Percentiles rank a stretch among this genome's conserved stretches.
phyloP scores from a whole-genome alignment of 2,797 vertebrate species.

The Triplophysa bombifrons region DNA sequence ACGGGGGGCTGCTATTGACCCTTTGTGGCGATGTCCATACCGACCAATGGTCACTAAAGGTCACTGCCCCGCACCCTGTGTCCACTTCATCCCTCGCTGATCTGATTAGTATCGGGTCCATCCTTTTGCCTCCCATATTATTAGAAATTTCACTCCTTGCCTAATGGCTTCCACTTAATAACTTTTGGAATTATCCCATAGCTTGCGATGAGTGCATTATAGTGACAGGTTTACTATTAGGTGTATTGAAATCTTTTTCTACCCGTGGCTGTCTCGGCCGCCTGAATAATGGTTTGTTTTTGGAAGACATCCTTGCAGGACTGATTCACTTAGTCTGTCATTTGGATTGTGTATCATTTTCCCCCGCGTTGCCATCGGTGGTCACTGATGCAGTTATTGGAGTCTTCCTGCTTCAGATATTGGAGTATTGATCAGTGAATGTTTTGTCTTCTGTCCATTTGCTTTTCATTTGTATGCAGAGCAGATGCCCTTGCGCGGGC shows the following conservation, averaged over 20 bases:
- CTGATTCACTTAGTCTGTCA: conserved; percentile 59
- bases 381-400: conserved; percentile 82
- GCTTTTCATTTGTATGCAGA: conserved; percentile 82
- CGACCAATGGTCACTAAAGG: conserved; percentile 76
- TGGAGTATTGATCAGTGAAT: conserved; percentile 78
- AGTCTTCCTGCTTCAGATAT: conserved; percentile 81
- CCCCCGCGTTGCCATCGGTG: conserved; percentile 81
- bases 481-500: conserved; percentile 75
- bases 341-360: conserved; percentile 65
- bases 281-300: conserved; percentile 60
- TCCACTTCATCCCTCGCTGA: conserved; percentile 62
- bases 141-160: conserved; percentile 66
- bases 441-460: conserved; percentile 80
- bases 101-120: conserved; percentile 77
- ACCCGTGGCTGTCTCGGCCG: conserved; percentile 38
- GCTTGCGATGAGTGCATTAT: conserved; percentile 65
- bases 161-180: conserved; percentile 72
- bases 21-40: conserved; percentile 76
- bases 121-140: conserved; percentile 72
- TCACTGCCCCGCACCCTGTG: conserved; percentile 62
- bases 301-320: conserved; percentile 32
- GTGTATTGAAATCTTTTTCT: conserved; percentile 72
- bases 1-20: conserved; percentile 74
- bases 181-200: conserved; percentile 73
- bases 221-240: conserved; percentile 77